Percentiles rank a stretch among this genome's conserved stretches.
phyloP scores from a whole-genome alignment of 2,888 invertebrate species.

The Limnephilus marmoratus region DNA sequence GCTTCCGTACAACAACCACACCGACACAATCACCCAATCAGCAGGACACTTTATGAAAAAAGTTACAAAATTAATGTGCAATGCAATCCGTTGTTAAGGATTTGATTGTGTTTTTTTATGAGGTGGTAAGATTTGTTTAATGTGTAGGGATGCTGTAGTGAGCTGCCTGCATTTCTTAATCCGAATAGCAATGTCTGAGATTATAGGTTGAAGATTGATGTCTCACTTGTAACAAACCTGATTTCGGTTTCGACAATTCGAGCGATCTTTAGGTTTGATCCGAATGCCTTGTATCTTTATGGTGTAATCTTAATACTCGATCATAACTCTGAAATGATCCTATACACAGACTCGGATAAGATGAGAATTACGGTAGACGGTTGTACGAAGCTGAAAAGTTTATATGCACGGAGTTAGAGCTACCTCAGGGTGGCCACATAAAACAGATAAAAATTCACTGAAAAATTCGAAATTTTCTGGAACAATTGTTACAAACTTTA shows the following conservation, averaged over 20 bases:
- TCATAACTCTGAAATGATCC: not conserved
- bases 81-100: not conserved
- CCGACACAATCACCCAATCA: not conserved
- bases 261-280: constrained; percentile 9
- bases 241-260: constrained; percentile 39
- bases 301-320: constrained; percentile 6
- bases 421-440: not conserved
- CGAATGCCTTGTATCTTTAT: not conserved
- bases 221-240: constrained; percentile 39
- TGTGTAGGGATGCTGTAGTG: not conserved
- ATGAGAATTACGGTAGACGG: not conserved
- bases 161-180: constrained; percentile 5
- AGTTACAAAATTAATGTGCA: not conserved
- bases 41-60: not conserved
- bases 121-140: not conserved
- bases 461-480: too few relatives aligned
- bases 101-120: not conserved
- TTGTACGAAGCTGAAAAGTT: not conserved
- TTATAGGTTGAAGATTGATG: constrained; percentile 39
- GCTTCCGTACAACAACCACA: constrained; percentile 26
- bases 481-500: too few relatives aligned
- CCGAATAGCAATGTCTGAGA: constrained; percentile 32
- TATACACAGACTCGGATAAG: not conserved
- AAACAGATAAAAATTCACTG: not conserved
- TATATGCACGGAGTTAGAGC: not conserved